A percentile compares a stretch with the other conserved stretches of the same genome.
phyloP scores from a whole-genome alignment of 2,888 invertebrate genomes.

The Anoncus sp. region DNA sequence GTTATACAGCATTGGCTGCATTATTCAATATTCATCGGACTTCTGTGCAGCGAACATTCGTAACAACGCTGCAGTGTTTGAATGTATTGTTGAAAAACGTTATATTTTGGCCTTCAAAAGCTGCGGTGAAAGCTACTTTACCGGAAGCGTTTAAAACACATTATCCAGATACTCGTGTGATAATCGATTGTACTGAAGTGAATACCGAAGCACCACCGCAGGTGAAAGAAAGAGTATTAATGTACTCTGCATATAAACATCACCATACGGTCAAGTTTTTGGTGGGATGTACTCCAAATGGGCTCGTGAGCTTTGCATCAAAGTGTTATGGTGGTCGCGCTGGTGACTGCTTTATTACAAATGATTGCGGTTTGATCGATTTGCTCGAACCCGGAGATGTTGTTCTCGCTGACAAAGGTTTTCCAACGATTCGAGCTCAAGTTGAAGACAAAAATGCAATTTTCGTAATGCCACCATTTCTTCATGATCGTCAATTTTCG shows the following conservation, averaged over 20 bases:
- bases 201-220: conserved; percentile 62
- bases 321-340: conserved; percentile 65
- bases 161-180: conserved; percentile 54
- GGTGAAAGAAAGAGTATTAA: conserved; percentile 58
- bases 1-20: conserved; percentile 44
- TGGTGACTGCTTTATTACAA: conserved; percentile 65
- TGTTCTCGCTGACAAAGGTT: conserved; percentile 67
- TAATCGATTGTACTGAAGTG: conserved; percentile 68
- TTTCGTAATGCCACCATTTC: conserved; percentile 66
- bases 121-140: conserved; percentile 47
- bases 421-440: conserved; percentile 58
- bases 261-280: conserved; percentile 65
- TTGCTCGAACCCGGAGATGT: conserved; percentile 66
- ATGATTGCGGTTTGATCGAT: conserved; percentile 65
- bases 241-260: conserved; percentile 66
- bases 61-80: neutral
- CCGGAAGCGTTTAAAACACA: conserved; percentile 11
- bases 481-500: conserved; percentile 46
- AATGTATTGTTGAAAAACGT: conserved; percentile 2
- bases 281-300: conserved; percentile 66
- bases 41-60: conserved; percentile 47
- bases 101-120: conserved; percentile 26
- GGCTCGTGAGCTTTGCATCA: conserved; percentile 65
- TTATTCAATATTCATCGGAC: conserved; percentile 60
- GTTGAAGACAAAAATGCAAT: conserved; percentile 53